Base-by-base conservation (phyloP, 92 coral and sea anemone genomes). In the Paragorgia papillata region DNA sequence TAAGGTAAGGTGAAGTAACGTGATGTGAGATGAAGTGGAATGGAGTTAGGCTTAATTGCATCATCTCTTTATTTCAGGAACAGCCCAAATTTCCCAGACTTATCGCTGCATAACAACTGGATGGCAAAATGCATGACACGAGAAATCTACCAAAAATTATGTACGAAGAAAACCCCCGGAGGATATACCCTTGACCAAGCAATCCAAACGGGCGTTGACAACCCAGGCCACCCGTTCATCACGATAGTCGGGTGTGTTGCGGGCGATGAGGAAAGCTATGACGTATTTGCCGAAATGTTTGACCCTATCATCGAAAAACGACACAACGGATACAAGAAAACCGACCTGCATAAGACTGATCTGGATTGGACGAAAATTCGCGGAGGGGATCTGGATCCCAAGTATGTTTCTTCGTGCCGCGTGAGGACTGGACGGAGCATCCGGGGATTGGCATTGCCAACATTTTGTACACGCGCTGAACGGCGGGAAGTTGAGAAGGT, bases 351-450 rank as follows among this genome's bases (percentile, higher is more conserved):
- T 77, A 92, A 83, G 50, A 92, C 97, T 37, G 95, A 92, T 80
- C 85, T 92, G 35, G 84, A 92, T 80, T 88, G 91, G 33, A 80
- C 79, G 30, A 85, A 89, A 80, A 85, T 87, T 82, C 92, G 97
- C 61, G 97, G 97, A 80, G 81, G 86, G 1, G 92, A 88, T 34
- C 88, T 92, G 25, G 97, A 92, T 60, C 90, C 88, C 24, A 87
- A 87, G 51, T 92, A 92, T 51, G 97, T 92, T 33, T 40, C 87
- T 2, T 92, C 97, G 0, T 88, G 87, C 57, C 95, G 97, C 66
- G 97, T 92, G 34, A 83, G 97, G 76, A 92, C 97, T 66, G 97
- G 97, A 41, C 92, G 97, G 14, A 87, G 97, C 73, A 85, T 92
- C 76, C 90, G 92, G 81, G 90, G 90, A 33, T 79, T 92, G 48